Percentiles rank a stretch among this genome's conserved stretches.
Evolutionary conservation across 2,113 vertebrate genomes (phyloP).

Genomic region (Coracopsis vasa): DNA sequence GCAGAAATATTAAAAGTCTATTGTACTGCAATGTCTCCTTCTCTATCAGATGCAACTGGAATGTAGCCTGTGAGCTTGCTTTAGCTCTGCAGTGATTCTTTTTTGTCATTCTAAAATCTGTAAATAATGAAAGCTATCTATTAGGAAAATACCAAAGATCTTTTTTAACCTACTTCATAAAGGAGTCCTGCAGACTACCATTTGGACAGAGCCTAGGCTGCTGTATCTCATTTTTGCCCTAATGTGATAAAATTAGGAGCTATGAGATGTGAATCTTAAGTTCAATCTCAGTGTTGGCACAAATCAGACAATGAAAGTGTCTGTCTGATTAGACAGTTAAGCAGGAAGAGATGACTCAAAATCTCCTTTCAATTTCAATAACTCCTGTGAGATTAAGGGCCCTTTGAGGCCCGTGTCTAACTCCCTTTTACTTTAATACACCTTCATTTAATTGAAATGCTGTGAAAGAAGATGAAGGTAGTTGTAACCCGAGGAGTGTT

Average conservation of each 20-base stretch:
- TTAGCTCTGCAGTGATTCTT: conserved; percentile 20
- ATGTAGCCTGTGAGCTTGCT: not conserved
- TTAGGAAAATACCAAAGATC: conserved; percentile 23
- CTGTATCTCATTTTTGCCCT: not conserved
- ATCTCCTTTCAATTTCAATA: not conserved
- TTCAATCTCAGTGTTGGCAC: not conserved
- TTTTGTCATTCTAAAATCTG: conserved; percentile 23
- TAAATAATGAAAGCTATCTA: conserved; percentile 49
- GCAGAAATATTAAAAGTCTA: not conserved
- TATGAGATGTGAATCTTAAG: not conserved
- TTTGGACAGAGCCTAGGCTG: not conserved
- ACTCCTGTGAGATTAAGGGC: conserved; percentile 21
- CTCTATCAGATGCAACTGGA: not conserved
- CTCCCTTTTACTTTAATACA: not conserved
- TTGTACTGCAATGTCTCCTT: not conserved
- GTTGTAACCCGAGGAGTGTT: not conserved
- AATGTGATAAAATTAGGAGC: conserved; percentile 21
- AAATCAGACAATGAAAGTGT: conserved; percentile 23
- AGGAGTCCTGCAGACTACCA: conserved; percentile 11
- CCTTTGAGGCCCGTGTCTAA: not conserved
- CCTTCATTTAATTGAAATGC: not conserved
- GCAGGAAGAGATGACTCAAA: conserved; percentile 15
- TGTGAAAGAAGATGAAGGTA: not conserved
- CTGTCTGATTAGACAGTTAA: conserved; percentile 41
- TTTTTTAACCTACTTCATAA: conserved; percentile 44